Conservation (phyloP, 1,140 invertebrate species). For the Drosophila triauraria region DNA sequence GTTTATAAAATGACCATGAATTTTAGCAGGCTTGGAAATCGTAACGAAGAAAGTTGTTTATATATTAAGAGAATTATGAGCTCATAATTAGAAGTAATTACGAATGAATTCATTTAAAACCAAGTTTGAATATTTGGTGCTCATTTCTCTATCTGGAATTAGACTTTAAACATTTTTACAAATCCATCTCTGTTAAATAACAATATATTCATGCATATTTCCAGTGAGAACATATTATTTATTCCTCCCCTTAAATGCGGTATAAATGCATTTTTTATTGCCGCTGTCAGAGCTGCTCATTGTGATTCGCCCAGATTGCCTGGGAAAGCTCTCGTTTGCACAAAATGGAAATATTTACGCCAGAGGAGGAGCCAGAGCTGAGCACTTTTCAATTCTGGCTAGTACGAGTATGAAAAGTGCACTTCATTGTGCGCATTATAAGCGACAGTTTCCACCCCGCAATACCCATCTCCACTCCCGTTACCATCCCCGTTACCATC, state of each 20-base stretch:
- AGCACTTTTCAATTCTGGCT: constrained; percentile 77
- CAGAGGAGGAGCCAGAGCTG: constrained; percentile 36
- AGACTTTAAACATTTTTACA: neutral
- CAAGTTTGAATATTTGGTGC: neutral
- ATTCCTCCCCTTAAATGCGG: neutral
- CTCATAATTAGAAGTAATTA: no score
- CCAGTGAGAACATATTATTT: constrained; percentile 30
- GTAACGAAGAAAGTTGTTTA: neutral
- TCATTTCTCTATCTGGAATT: neutral
- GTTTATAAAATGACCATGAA: neutral
- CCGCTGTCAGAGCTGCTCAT: constrained; percentile 27
- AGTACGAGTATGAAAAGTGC: constrained; percentile 75
- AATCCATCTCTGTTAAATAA: neutral
- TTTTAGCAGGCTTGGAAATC: neutral
- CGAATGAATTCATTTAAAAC: neutral
- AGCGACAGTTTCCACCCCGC: constrained; percentile 61
- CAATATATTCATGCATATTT: neutral
- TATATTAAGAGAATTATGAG: no score
- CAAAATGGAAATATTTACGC: constrained; percentile 55
- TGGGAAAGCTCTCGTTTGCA: constrained; percentile 38
- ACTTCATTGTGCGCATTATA: constrained; percentile 83
- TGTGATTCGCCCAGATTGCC: constrained; percentile 28
- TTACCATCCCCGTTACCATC: no score
- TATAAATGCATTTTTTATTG: constrained; percentile 52
- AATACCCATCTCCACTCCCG: neutral